A percentile compares a stretch with the other conserved stretches of the same genome.
phyloP scores from a whole-genome alignment of 2,797 vertebrate genomes.

The Mormyrus proboscirostris region DNA sequence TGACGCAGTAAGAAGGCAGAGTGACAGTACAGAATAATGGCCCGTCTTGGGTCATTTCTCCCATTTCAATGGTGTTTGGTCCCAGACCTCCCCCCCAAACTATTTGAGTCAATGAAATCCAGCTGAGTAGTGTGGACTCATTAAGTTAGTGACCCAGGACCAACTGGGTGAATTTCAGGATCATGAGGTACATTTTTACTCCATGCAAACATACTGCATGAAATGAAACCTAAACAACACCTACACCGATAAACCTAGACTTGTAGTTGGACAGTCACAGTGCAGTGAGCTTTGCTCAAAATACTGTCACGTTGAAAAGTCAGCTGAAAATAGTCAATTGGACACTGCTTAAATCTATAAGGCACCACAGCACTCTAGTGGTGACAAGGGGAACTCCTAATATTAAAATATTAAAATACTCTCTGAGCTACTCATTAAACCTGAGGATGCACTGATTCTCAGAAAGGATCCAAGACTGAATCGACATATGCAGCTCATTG shows the following conservation, averaged over 20 bases:
- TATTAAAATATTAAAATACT: constrained; percentile 23
- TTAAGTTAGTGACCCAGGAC: neutral
- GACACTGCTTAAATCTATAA: constrained; percentile 48
- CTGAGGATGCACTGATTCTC: constrained; percentile 21
- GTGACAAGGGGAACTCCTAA: constrained; percentile 54
- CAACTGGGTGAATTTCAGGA: neutral
- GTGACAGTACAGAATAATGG: neutral
- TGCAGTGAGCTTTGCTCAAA: neutral
- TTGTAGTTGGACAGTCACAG: neutral
- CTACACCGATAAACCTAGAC: neutral
- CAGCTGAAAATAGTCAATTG: neutral
- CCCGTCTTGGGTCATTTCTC: neutral
- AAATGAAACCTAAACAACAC: neutral
- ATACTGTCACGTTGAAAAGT: neutral
- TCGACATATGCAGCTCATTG: constrained; percentile 44
- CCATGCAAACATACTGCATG: neutral
- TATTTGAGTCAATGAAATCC: neutral
- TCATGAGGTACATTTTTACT: neutral
- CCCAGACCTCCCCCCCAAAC: neutral
- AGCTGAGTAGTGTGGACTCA: neutral
- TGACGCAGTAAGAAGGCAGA: neutral
- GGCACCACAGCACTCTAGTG: constrained; percentile 76
- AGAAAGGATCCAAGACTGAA: constrained; percentile 38
- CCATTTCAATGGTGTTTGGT: neutral
- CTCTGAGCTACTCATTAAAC: constrained; percentile 22